Evolutionary conservation across 2,888 invertebrate species (phyloP).

Genomic region (Corythucha ciliata): DNA sequence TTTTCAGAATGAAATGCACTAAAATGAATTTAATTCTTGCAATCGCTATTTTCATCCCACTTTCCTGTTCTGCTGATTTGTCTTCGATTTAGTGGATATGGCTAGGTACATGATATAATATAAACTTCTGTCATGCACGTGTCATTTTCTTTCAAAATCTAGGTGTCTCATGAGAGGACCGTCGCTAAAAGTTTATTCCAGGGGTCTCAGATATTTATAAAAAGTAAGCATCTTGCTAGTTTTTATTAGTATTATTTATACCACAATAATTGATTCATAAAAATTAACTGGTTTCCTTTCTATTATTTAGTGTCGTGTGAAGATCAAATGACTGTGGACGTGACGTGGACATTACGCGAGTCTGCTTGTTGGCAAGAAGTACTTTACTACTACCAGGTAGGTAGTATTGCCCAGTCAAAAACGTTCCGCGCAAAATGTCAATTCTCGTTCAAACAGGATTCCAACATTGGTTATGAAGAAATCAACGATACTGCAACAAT

Average conservation of each 20-base stretch:
- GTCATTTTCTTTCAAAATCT: conserved; percentile 26
- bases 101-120: neutral
- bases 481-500: too few relatives aligned
- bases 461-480: too few relatives aligned
- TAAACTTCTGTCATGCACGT: neutral
- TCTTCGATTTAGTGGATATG: too few relatives aligned
- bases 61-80: too few relatives aligned
- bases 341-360: conserved; percentile 28
- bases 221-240: conserved; percentile 48
- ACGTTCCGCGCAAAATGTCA: too few relatives aligned
- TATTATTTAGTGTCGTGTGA: conserved; percentile 45
- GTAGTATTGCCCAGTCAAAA: neutral
- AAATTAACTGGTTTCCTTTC: too few relatives aligned
- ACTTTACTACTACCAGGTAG: conserved; percentile 13
- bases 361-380: conserved; percentile 26
- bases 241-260: conserved; percentile 4
- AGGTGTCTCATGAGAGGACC: conserved; percentile 22
- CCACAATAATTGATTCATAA: too few relatives aligned
- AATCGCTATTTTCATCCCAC: too few relatives aligned
- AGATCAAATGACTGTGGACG: conserved; percentile 32
- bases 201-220: conserved; percentile 58
- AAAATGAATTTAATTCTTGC: neutral
- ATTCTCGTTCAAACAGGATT: too few relatives aligned
- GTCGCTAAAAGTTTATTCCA: conserved; percentile 55
- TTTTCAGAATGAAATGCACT: neutral